Evolutionary conservation across 2,113 vertebrate genomes (phyloP).

Genomic region (Gila orcuttii): DNA sequence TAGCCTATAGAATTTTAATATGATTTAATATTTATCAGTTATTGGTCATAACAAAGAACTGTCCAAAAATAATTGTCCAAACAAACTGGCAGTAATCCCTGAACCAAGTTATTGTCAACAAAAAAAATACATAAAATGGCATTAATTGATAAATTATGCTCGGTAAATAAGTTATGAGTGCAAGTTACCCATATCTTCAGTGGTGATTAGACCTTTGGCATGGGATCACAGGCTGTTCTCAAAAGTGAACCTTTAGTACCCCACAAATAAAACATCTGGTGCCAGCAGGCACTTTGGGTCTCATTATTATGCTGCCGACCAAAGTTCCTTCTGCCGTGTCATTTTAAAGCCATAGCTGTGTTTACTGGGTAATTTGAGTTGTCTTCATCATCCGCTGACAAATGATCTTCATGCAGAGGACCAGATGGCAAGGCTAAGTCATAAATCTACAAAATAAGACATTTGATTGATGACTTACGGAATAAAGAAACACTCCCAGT

Average conservation of each 20-base stretch:
- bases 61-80: no score
- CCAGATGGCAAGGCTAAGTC: conserved; percentile 76
- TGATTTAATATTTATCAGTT: neutral
- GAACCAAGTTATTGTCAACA: neutral
- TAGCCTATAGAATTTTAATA: neutral
- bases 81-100: neutral
- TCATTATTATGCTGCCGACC: conserved; percentile 71
- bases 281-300: conserved; percentile 72
- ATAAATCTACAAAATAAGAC: conserved; percentile 74
- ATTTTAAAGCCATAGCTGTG: conserved; percentile 74
- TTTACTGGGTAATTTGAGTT: conserved; percentile 73
- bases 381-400: conserved; percentile 75
- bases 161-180: conserved; percentile 54
- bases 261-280: conserved; percentile 76
- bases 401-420: conserved; percentile 73
- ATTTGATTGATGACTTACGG: conserved; percentile 67
- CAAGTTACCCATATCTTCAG: conserved; percentile 52
- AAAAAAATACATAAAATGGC: neutral
- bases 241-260: conserved; percentile 71
- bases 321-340: conserved; percentile 67
- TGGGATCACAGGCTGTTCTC: conserved; percentile 70
- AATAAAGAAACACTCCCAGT: conserved; percentile 37
- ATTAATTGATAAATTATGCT: conserved; percentile 59
- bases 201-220: conserved; percentile 68
- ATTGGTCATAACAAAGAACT: no score